Evolutionary conservation across 1,140 invertebrate genomes (phyloP).

Genomic region (Brachionus paranguensis): DNA sequence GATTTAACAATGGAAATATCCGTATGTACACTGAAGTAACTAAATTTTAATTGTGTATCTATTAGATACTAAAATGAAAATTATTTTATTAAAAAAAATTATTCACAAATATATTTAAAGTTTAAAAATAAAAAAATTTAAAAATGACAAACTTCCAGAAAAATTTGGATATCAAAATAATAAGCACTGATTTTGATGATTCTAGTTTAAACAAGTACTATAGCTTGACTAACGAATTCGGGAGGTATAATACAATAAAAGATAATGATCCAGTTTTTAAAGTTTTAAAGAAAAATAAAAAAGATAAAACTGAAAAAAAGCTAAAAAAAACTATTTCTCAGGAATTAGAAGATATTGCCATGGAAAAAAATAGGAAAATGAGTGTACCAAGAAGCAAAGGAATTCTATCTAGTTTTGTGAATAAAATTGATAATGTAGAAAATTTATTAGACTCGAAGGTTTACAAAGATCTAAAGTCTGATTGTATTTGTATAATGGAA

Average conservation of each 20-base stretch:
- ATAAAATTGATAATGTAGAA: not conserved
- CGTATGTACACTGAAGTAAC: conserved; percentile 78
- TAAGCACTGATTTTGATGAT: not conserved
- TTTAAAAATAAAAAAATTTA: conserved; percentile 1
- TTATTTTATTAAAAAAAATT: not conserved
- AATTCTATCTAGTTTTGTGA: not conserved
- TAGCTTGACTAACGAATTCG: not conserved
- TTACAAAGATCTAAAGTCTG: not conserved
- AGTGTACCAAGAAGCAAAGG: not conserved
- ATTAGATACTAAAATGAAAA: not conserved
- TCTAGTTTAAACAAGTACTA: not conserved
- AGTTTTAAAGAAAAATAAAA: not conserved
- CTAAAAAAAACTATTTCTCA: not conserved
- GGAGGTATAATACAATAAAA: not conserved
- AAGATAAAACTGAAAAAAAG: not conserved
- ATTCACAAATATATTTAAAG: not conserved
- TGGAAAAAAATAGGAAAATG: not conserved
- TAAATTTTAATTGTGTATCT: not conserved
- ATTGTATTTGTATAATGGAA: not conserved
- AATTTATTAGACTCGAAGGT: not conserved
- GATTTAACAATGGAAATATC: conserved; percentile 74
- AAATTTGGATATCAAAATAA: not conserved
- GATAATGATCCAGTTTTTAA: not conserved
- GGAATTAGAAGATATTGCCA: not conserved
- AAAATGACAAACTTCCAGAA: not conserved